Evolutionary conservation across 2,113 vertebrate species (phyloP).

Genomic region (Bungarus multicinctus): DNA sequence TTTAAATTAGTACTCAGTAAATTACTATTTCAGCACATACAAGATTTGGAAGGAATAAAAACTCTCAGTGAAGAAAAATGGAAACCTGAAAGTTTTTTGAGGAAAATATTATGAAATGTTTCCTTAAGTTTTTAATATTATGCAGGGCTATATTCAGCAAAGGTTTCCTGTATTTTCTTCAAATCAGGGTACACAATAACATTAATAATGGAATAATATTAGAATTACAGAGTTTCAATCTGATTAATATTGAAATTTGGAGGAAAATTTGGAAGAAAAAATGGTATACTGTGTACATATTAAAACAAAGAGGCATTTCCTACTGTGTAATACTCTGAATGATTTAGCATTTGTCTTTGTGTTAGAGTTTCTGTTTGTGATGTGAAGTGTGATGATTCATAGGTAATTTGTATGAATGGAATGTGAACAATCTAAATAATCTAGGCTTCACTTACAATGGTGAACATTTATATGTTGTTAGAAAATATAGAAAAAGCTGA

Average conservation of each 20-base stretch:
- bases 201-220: neutral
- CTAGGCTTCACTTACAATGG: neutral
- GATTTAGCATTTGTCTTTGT: neutral
- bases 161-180: neutral
- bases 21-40: conserved; percentile 18
- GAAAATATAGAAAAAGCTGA: neutral
- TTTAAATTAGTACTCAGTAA: neutral
- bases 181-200: neutral
- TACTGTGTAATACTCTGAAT: neutral
- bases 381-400: neutral
- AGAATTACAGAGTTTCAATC: neutral
- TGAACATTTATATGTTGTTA: neutral
- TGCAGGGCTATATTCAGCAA: neutral
- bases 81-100: neutral
- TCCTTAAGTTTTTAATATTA: neutral
- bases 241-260: neutral
- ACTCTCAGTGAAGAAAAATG: neutral
- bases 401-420: neutral
- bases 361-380: neutral
- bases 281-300: neutral
- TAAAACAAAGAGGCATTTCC: neutral
- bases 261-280: neutral
- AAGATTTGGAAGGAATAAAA: conserved; percentile 21
- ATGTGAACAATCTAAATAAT: neutral
- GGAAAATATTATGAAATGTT: rapidly evolving